A percentile compares a stretch with the other conserved stretches of the same genome.
Conservation (phyloP, 2,113 vertebrate genomes). For the Hippolais icterina region DNA sequence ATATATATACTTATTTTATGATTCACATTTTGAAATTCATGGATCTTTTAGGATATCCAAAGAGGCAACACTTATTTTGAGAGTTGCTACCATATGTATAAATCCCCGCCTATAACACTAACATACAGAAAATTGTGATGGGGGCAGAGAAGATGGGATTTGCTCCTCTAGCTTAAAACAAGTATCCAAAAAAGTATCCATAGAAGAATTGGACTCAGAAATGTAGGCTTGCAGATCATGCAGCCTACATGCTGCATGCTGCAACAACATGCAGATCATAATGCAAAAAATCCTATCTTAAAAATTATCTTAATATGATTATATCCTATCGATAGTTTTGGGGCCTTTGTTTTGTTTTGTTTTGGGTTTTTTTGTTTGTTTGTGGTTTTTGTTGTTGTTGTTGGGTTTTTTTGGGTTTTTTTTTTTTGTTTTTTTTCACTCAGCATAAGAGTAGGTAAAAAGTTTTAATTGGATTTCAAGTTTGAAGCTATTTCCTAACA, state of each 20-base stretch:
- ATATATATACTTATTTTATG: neutral
- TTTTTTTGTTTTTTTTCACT: neutral
- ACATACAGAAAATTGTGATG: neutral
- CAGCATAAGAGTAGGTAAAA: neutral
- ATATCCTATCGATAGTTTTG: neutral
- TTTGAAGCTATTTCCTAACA: neutral
- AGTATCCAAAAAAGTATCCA: neutral
- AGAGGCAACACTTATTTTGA: neutral
- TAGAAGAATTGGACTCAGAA: neutral
- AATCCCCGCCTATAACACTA: neutral
- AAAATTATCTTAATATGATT: neutral
- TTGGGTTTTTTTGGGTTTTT: no score
- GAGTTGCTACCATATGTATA: neutral
- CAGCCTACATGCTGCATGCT: no score
- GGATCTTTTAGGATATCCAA: neutral
- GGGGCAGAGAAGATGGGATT: neutral
- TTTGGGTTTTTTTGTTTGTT: no score
- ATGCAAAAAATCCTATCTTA: neutral
- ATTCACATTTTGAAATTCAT: slow-evolving; percentile 7
- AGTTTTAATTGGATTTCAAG: neutral
- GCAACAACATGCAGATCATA: neutral
- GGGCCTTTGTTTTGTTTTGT: neutral
- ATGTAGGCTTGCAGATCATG: neutral
- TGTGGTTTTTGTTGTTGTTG: no score
- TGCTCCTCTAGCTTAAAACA: neutral